Percentiles rank a stretch among this genome's conserved stretches.
Evolutionary conservation across 1,140 invertebrate species (phyloP).

Genomic region (silkworm (Bombyx mori)): DNA sequence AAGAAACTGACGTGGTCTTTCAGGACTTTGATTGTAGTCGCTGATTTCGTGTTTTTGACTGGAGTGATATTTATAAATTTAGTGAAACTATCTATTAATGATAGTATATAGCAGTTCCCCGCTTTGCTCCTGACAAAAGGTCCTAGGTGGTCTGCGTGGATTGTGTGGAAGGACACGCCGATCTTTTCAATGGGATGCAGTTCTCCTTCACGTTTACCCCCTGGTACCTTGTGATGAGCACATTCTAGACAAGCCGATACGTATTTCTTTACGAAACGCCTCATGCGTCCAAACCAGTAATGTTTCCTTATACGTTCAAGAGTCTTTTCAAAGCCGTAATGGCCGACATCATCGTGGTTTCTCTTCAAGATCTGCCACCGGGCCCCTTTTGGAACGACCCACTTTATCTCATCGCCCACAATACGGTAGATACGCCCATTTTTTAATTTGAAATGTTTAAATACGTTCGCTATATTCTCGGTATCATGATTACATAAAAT

Average conservation of each 20-base stretch:
- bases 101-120: slow-evolving; percentile 22
- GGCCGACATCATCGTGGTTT: slow-evolving; percentile 17
- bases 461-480: slow-evolving; percentile 2
- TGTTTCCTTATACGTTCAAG: slow-evolving; percentile 6
- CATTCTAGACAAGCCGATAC: slow-evolving; percentile 17
- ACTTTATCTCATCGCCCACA: too few relatives aligned
- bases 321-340: slow-evolving; percentile 21
- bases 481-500: too few relatives aligned
- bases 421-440: too few relatives aligned
- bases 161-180: slow-evolving; percentile 9
- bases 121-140: slow-evolving; percentile 13
- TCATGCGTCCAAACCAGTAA: slow-evolving; percentile 19
- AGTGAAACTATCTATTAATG: slow-evolving; percentile 25
- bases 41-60: slow-evolving; percentile 22
- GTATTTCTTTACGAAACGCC: slow-evolving; percentile 18
- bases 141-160: slow-evolving; percentile 13
- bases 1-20: too few relatives aligned
- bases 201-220: slow-evolving; percentile 11
- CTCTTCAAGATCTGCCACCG: too few relatives aligned
- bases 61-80: slow-evolving; percentile 22
- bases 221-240: slow-evolving; percentile 16
- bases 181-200: slow-evolving; percentile 14
- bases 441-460: slow-evolving; percentile 16
- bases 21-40: slow-evolving; percentile 12
- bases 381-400: too few relatives aligned